Evolutionary conservation across 2,888 invertebrate genomes (phyloP).

Genomic region (Pheosia gnoma): DNA sequence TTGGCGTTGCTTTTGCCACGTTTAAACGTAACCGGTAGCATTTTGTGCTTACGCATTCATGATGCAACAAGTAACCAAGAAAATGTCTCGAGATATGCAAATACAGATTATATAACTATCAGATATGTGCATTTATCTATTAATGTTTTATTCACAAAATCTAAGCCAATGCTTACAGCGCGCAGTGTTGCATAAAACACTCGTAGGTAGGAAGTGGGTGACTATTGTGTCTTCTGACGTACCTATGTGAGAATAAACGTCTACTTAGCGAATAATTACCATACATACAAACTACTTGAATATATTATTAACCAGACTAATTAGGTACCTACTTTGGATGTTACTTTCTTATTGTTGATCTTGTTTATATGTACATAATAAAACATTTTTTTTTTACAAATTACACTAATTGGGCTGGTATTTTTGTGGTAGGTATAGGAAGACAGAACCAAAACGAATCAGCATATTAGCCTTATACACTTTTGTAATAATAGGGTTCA

Average conservation of each 20-base stretch:
- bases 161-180: neutral
- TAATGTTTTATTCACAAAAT: slow-evolving; percentile 1
- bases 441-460: no score
- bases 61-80: slow-evolving; percentile 5
- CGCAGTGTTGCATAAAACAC: neutral
- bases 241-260: neutral
- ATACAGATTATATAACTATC: slow-evolving; percentile 1
- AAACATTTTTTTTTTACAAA: no score
- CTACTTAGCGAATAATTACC: neutral
- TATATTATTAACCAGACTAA: neutral
- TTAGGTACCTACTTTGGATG: neutral
- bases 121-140: neutral
- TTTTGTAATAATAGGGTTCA: no score
- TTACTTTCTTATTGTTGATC: neutral
- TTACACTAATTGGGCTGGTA: no score
- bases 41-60: neutral
- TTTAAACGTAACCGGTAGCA: neutral
- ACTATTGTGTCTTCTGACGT: neutral
- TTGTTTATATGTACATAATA: neutral
- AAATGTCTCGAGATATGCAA: neutral
- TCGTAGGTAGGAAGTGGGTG: neutral
- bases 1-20: neutral
- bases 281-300: neutral
- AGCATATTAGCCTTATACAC: no score
- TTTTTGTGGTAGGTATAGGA: no score